These are phyloP conservation scores for Drosophila ogumai DNA, from an alignment of 1,140 invertebrate genomes.

Conservation along the genomic window DNA sequence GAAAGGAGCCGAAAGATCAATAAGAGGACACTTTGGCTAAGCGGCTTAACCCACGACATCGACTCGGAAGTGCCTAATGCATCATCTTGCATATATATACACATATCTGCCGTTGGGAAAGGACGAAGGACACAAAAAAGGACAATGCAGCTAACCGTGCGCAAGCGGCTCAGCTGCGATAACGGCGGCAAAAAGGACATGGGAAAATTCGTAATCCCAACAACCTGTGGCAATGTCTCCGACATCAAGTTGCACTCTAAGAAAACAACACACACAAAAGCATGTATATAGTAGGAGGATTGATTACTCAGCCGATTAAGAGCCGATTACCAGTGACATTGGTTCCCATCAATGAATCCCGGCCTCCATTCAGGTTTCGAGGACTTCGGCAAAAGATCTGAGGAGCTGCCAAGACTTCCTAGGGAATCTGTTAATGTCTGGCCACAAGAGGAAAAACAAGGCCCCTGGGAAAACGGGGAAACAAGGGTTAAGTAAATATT, in stretches of 20 bases:
- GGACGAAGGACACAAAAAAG: constrained; percentile 48
- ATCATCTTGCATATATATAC: constrained; percentile 70
- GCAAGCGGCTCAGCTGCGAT: constrained; percentile 74
- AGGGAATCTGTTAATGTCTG: constrained; percentile 22
- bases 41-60: constrained; percentile 65
- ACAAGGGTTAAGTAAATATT: background rate
- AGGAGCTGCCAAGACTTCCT: background rate
- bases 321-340: constrained; percentile 66
- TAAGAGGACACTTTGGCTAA: constrained; percentile 70
- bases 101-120: background rate
- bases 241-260: constrained; percentile 40
- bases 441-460: constrained; percentile 52
- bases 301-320: constrained; percentile 78
- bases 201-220: constrained; percentile 55
- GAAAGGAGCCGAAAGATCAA: constrained; percentile 42
- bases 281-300: constrained; percentile 56
- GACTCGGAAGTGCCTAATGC: constrained; percentile 80
- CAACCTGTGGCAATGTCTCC: constrained; percentile 74
- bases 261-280: background rate
- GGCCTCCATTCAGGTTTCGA: background rate
- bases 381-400: constrained; percentile 45
- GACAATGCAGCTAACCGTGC: constrained; percentile 81
- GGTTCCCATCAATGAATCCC: constrained; percentile 71
- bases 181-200: constrained; percentile 81
- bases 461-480: background rate